phyloP scores from a whole-genome alignment of 2,888 invertebrate species.

The Brachylomia viminalis region DNA sequence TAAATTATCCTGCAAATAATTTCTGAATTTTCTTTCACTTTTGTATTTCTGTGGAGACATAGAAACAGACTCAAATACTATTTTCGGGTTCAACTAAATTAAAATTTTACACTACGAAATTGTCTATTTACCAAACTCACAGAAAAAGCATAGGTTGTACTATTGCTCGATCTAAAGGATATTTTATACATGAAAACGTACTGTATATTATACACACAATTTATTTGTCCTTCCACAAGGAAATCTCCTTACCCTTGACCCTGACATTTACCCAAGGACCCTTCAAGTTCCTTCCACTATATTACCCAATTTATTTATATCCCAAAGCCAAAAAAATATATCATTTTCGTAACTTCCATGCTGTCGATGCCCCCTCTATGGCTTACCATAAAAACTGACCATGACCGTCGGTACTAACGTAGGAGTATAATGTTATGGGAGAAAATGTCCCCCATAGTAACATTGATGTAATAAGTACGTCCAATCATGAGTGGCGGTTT shows the following conservation, averaged over 20 bases:
- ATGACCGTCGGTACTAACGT: constrained; percentile 32
- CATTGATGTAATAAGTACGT: constrained; percentile 36
- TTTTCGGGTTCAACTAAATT: background rate
- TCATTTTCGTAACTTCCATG: constrained; percentile 3
- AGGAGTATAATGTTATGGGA: constrained; percentile 1
- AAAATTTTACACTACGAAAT: background rate
- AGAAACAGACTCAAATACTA: background rate
- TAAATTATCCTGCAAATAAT: background rate
- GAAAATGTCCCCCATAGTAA: constrained; percentile 3
- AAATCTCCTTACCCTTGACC: constrained; percentile 41
- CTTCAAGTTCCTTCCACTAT: constrained; percentile 33
- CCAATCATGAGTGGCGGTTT: constrained; percentile 29
- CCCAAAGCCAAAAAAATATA: constrained; percentile 15
- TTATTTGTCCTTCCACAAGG: constrained; percentile 15
- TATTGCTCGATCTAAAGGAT: constrained; percentile 7
- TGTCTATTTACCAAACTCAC: no score
- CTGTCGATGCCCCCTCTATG: constrained; percentile 32
- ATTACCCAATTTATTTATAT: constrained; percentile 48
- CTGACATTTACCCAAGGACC: background rate
- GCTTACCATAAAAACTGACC: constrained; percentile 52
- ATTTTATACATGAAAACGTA: background rate
- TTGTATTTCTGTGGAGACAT: no score
- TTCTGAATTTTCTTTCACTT: background rate
- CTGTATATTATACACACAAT: constrained; percentile 5
- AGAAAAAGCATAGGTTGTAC: no score